A percentile compares a stretch with the other conserved stretches of the same genome.
Conservation (phyloP, 2,888 invertebrate genomes). For the Gymnosoma rotundatum region DNA sequence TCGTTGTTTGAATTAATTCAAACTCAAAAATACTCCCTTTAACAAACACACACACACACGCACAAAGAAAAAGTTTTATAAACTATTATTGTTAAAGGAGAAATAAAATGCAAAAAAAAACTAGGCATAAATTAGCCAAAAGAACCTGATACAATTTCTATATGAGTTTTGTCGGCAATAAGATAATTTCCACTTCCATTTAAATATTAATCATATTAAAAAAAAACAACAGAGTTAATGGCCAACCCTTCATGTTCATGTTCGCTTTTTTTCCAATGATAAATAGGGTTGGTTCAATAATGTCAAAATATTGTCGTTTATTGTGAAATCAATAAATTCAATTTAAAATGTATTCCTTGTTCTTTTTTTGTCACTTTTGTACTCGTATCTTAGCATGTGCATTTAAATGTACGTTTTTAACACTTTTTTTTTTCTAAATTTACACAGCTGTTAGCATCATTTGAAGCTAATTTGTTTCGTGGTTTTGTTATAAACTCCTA, state of each 20-base stretch:
- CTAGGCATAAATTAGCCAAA: slow-evolving; percentile 65
- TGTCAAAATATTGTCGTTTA: slow-evolving; percentile 70
- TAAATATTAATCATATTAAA: slow-evolving; percentile 8
- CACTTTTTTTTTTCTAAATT: slow-evolving; percentile 54
- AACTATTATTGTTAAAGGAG: slow-evolving; percentile 47
- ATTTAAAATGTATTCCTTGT: slow-evolving; percentile 43
- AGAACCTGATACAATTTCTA: slow-evolving; percentile 52
- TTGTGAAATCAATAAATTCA: slow-evolving; percentile 69
- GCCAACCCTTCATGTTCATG: slow-evolving; percentile 59
- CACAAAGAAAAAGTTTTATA: slow-evolving; percentile 23
- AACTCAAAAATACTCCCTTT: slow-evolving; percentile 41
- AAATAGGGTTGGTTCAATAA: slow-evolving; percentile 70
- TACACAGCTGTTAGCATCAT: slow-evolving; percentile 64
- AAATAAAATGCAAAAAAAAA: slow-evolving; percentile 15
- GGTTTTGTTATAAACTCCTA: slow-evolving; percentile 54
- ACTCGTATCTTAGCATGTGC: slow-evolving; percentile 55
- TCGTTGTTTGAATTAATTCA: slow-evolving; percentile 52
- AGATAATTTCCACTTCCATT: slow-evolving; percentile 47
- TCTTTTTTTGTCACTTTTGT: slow-evolving; percentile 1
- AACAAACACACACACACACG: neutral
- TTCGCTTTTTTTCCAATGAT: slow-evolving; percentile 34
- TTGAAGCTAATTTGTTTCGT: slow-evolving; percentile 64
- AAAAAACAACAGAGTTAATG: slow-evolving; percentile 28
- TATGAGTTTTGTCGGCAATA: slow-evolving; percentile 33
- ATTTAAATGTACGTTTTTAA: slow-evolving; percentile 47